Evolutionary conservation across 2,113 vertebrate genomes (phyloP), one percentile per base, ranked within the genome.

Genomic region (Notothenia coriiceps): DNA sequence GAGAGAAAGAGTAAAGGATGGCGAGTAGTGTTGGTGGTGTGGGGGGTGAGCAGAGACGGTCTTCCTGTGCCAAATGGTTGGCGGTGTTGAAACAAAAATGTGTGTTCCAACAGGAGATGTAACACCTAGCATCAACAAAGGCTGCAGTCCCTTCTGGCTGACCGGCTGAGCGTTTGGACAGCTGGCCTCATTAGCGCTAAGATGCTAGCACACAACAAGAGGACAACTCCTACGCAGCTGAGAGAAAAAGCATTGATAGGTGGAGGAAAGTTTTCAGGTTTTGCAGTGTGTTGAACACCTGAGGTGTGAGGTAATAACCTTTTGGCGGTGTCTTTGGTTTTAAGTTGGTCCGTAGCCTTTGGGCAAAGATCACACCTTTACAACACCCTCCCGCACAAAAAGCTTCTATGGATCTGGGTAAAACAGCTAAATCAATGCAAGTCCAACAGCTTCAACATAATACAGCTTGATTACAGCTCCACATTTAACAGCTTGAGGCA

Each of bases 171-270:
- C 83, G 78, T 92, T 93, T 93, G 90, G 91, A 91, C 93, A 94
- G 93, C 89, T 93, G 92, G 87, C 83, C 82, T 89, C 84, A 83
- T 91, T 93, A 91, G 90, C 81, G 55, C 85, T 85, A 90, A 88
- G 90, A 90, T 88, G 88, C 83, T 92, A 94, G 88, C 87, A 79
- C 80, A 77, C 88, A 84, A 84, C 91, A 90, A 84, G 88, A 91
- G 90, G 90, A 89, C 10, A 44, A 84, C 91, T 86, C 91, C 91
- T 85, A 92, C 93, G 69, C 89, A 73, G 59, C 65, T 18, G 61
- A 80, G 51, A 68, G 72, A 62, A 14, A 73, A 69, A 56, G 74
- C 73, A 15, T 17, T 1, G 52, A 55, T 70, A 70, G 87, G 81
- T 80, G 92, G 84, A 85, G 79, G 88, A 65, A 80, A 83, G 70